These are phyloP conservation scores for Acropora yongei DNA, from an alignment of 64 coral and sea anemone species.

Conservation along the genomic window DNA sequence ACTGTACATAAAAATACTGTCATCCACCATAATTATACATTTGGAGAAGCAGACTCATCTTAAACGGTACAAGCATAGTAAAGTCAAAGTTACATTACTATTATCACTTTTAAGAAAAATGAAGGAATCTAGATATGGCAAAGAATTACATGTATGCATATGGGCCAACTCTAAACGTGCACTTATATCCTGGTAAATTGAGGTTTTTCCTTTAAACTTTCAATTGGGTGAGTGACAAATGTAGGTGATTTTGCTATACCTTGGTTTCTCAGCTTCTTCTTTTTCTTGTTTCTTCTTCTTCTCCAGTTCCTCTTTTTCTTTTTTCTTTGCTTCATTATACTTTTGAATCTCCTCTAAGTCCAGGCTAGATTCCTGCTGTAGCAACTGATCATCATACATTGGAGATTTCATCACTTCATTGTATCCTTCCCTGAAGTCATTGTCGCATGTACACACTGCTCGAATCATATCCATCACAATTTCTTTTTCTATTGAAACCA, in stretches of 20 bases:
- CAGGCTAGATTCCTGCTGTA: slow-evolving; percentile 93
- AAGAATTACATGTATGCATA: too few species aligned
- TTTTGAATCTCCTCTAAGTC: slow-evolving; percentile 91
- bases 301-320: slow-evolving; percentile 70
- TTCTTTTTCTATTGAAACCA: slow-evolving; percentile 83
- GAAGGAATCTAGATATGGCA: too few species aligned
- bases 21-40: too few species aligned
- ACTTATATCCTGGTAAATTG: too few species aligned
- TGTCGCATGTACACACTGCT: slow-evolving; percentile 88
- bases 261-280: slow-evolving; percentile 81
- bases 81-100: too few species aligned
- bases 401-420: slow-evolving; percentile 78
- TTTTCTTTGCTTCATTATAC: slow-evolving; percentile 87
- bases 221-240: too few species aligned
- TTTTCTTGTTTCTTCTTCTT: slow-evolving; percentile 27
- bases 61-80: too few species aligned
- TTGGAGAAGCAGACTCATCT: too few species aligned
- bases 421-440: slow-evolving; percentile 91
- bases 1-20: too few species aligned
- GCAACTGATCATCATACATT: slow-evolving; percentile 86
- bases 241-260: slow-evolving; percentile 24
- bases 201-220: too few species aligned
- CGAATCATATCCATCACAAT: slow-evolving; percentile 97
- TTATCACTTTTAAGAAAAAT: too few species aligned
- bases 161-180: too few species aligned